phyloP scores from a whole-genome alignment of 2,888 invertebrate species.

The Emesis furor region DNA sequence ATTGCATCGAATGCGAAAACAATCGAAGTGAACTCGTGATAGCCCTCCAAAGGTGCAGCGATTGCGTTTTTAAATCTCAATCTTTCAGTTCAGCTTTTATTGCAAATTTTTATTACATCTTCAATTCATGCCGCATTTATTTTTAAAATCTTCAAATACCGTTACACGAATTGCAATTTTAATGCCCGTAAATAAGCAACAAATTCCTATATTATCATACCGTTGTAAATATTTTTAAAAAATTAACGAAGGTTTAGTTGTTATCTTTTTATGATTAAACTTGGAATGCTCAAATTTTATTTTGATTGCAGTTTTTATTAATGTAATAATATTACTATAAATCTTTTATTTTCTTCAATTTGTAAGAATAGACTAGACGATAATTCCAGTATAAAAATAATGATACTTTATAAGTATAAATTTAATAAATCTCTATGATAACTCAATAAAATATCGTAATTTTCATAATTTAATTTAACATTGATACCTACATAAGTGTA shows the following conservation, averaged over 20 bases:
- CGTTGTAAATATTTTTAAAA: background rate
- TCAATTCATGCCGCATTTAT: constrained; percentile 76
- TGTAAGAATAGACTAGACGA: no score
- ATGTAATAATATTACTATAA: background rate
- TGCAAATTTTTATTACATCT: constrained; percentile 79
- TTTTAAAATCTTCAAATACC: constrained; percentile 15
- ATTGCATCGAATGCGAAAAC: constrained; percentile 55
- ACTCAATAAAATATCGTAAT: no score
- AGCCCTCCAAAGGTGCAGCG: constrained; percentile 73
- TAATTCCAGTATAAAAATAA: no score
- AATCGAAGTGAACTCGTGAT: constrained; percentile 10
- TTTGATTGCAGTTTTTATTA: constrained; percentile 9
- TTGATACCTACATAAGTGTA: no score
- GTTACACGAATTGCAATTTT: background rate
- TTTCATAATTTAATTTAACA: no score
- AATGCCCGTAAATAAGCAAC: background rate
- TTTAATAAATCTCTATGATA: no score
- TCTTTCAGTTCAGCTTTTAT: constrained; percentile 77
- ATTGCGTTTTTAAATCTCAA: constrained; percentile 78
- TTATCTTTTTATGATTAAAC: background rate
- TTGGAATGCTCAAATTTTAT: background rate
- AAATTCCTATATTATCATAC: background rate
- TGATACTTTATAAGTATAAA: no score
- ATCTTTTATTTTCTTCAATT: no score
- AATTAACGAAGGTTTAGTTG: background rate